Conservation (phyloP, 2,888 invertebrate genomes). For the Leucophenga maculata region DNA sequence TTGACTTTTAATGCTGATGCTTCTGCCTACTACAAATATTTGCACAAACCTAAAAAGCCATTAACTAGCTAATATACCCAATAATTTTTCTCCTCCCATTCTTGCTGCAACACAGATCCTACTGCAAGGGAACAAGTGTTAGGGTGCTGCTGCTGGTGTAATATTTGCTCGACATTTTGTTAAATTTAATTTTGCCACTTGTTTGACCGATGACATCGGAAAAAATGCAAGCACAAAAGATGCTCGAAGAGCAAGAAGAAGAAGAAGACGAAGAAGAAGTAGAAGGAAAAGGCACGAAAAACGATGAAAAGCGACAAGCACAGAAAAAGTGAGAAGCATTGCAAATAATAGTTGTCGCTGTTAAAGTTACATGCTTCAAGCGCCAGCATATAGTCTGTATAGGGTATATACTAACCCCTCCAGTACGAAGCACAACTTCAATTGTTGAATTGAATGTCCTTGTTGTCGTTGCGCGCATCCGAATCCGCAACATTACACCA, state of each 20-base stretch:
- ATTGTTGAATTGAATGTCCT: no score
- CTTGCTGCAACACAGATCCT: no score
- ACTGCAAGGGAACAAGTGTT: neutral
- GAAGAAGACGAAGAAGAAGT: slow-evolving; percentile 20
- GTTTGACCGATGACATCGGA: slow-evolving; percentile 62
- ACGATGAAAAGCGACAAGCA: slow-evolving; percentile 44
- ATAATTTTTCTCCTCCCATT: no score
- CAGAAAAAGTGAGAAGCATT: slow-evolving; percentile 23
- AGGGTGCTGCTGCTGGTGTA: slow-evolving; percentile 20
- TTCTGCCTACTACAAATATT: no score
- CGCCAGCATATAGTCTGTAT: no score
- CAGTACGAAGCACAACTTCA: no score
- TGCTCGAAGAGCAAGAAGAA: slow-evolving; percentile 17
- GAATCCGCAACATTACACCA: no score
- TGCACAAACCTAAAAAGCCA: no score
- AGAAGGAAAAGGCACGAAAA: neutral
- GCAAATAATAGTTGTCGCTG: slow-evolving; percentile 15
- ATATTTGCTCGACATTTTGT: slow-evolving; percentile 45
- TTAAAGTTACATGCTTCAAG: neutral
- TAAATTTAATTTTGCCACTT: slow-evolving; percentile 67
- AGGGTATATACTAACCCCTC: neutral
- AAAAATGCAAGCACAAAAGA: neutral
- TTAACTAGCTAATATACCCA: no score
- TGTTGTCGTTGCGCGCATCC: no score
- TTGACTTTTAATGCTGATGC: no score